phyloP scores from a whole-genome alignment of 2,113 vertebrate species.

The Scophthalmus maximus region DNA sequence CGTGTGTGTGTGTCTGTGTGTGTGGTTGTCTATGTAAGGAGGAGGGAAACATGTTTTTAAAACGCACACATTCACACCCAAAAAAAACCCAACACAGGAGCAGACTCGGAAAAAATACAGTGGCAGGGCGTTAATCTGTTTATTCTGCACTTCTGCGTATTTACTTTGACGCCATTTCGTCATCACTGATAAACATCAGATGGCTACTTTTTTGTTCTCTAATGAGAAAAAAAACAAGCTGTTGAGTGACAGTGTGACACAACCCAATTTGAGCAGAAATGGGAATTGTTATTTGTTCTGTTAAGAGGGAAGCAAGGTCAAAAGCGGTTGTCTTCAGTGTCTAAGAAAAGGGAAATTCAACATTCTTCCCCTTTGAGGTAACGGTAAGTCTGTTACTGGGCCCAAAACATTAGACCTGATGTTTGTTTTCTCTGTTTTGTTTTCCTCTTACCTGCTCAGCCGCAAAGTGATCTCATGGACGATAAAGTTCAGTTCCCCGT shows the following conservation, averaged over 20 bases:
- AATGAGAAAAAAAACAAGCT: conserved; percentile 19
- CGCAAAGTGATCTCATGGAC: conserved; percentile 19
- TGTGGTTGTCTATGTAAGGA: conserved; percentile 39
- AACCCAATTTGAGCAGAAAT: conserved; percentile 39
- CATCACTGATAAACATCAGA: conserved; percentile 65
- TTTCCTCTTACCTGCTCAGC: conserved; percentile 40
- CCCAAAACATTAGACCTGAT: background rate
- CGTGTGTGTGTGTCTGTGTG: background rate
- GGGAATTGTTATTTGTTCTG: conserved; percentile 56
- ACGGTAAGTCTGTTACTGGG: conserved; percentile 44
- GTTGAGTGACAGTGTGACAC: background rate
- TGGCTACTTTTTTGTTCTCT: conserved; percentile 54
- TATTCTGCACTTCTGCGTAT: conserved; percentile 66
- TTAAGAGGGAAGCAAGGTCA: conserved; percentile 57
- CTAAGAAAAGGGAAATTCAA: conserved; percentile 72
- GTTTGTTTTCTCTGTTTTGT: conserved; percentile 16
- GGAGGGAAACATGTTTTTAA: conserved; percentile 78
- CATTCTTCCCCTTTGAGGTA: conserved; percentile 63
- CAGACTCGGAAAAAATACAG: conserved; percentile 75
- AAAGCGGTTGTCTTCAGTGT: conserved; percentile 57
- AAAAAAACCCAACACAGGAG: conserved; percentile 73
- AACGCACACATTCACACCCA: conserved; percentile 72
- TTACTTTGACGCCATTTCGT: conserved; percentile 66
- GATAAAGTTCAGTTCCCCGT: conserved; percentile 64
- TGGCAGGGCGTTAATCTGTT: conserved; percentile 62